Evolutionary conservation across 2,888 invertebrate genomes (phyloP).

Genomic region (Lagria hirta): DNA sequence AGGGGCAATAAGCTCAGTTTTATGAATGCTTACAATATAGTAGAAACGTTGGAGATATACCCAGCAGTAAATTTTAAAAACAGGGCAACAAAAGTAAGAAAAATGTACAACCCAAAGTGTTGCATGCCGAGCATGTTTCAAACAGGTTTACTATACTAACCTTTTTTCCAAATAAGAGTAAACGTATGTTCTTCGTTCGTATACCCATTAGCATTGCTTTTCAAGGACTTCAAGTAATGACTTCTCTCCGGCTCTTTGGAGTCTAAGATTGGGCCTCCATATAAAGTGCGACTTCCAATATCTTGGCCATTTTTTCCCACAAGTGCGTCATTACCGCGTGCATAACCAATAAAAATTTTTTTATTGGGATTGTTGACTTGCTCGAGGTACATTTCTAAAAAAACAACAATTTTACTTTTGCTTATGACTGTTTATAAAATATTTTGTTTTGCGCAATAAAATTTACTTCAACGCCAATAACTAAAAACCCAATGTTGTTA

Average conservation of each 20-base stretch:
- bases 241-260: conserved; percentile 33
- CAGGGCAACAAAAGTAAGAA: no score
- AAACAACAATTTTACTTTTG: no score
- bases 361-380: conserved; percentile 24
- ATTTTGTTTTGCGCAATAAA: no score
- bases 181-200: conserved; percentile 66
- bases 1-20: no score
- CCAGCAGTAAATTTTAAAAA: no score
- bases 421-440: no score
- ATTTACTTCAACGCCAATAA: no score
- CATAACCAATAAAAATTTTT: conserved; percentile 46
- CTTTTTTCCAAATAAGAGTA: conserved; percentile 66
- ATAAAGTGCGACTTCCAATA: conserved; percentile 53
- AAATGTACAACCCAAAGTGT: no score
- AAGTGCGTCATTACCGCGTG: conserved; percentile 49
- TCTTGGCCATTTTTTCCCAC: conserved; percentile 48
- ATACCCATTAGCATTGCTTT: conserved; percentile 49
- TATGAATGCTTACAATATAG: no score
- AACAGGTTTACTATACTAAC: no score
- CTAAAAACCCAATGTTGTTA: no score
- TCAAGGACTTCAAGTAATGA: conserved; percentile 25
- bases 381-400: conserved; percentile 41
- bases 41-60: no score
- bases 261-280: conserved; percentile 57
- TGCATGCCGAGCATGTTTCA: conserved; percentile 29